A percentile compares a stretch with the other conserved stretches of the same genome.
Evolutionary conservation across 2,113 vertebrate genomes (phyloP).

Genomic region (Gadus macrocephalus): DNA sequence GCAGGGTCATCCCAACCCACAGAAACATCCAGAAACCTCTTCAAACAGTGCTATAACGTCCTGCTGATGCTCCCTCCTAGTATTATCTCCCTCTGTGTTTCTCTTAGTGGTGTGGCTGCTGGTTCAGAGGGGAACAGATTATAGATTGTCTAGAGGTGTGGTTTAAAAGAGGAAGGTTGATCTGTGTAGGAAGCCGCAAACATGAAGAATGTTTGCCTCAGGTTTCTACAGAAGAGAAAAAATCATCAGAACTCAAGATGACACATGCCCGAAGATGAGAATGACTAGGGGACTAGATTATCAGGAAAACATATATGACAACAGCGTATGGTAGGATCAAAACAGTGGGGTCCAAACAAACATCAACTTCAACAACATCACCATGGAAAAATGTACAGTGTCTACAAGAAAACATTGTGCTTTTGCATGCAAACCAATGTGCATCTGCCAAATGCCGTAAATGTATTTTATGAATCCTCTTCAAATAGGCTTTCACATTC

Average conservation of each 20-base stretch:
- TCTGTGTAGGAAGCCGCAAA: background rate
- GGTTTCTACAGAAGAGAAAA: background rate
- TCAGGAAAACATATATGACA: too few species aligned
- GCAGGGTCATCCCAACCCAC: background rate
- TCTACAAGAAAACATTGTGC: too few species aligned
- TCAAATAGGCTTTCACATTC: too few species aligned
- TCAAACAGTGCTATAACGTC: background rate
- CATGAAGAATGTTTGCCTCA: background rate
- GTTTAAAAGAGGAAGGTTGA: background rate
- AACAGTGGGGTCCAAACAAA: too few species aligned
- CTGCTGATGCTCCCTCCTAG: background rate
- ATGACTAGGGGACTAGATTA: too few species aligned
- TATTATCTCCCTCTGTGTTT: background rate
- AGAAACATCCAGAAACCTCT: background rate
- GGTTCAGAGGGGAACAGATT: background rate
- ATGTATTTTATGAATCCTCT: too few species aligned
- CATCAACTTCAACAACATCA: too few species aligned
- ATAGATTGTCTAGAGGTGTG: background rate
- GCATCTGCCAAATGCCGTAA: too few species aligned
- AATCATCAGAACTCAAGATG: background rate
- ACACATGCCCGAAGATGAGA: too few species aligned
- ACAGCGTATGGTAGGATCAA: too few species aligned
- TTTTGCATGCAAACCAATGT: too few species aligned
- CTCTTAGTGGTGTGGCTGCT: background rate
- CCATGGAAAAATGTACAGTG: too few species aligned